Conservation (phyloP, 2,113 vertebrate genomes). For the Melanerpes formicivorus region DNA sequence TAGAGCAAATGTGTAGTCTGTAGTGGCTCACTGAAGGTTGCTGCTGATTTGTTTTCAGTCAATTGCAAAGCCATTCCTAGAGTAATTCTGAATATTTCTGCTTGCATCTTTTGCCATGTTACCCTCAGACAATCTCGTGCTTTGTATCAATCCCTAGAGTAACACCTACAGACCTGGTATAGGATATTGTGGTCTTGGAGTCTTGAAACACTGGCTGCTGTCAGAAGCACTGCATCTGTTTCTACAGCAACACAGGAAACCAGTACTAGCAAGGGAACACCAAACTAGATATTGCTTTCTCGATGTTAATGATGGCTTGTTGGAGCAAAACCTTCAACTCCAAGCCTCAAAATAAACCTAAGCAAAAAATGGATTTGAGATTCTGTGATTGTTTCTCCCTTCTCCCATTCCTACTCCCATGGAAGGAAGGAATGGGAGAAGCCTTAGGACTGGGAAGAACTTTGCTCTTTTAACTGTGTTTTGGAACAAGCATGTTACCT, state of each 20-base stretch:
- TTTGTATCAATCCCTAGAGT: not conserved
- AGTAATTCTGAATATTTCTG: not conserved
- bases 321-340: not conserved
- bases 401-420: not conserved
- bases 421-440: not conserved
- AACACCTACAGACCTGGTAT: not conserved
- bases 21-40: not conserved
- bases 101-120: rapidly evolving
- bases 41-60: not conserved
- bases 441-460: not conserved
- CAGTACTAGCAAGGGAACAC: not conserved
- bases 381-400: not conserved
- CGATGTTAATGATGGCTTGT: not conserved
- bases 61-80: not conserved
- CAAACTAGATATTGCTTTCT: not conserved
- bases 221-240: rapidly evolving
- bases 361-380: not conserved
- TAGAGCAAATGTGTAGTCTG: not conserved
- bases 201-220: not conserved
- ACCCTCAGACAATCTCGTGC: not conserved
- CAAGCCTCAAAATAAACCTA: not conserved
- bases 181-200: not conserved
- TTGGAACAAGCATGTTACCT: not conserved
- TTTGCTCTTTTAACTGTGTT: not conserved
- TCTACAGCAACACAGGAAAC: not conserved